phyloP scores from a whole-genome alignment of 2,888 invertebrate species.

The Hydraecia micacea region DNA sequence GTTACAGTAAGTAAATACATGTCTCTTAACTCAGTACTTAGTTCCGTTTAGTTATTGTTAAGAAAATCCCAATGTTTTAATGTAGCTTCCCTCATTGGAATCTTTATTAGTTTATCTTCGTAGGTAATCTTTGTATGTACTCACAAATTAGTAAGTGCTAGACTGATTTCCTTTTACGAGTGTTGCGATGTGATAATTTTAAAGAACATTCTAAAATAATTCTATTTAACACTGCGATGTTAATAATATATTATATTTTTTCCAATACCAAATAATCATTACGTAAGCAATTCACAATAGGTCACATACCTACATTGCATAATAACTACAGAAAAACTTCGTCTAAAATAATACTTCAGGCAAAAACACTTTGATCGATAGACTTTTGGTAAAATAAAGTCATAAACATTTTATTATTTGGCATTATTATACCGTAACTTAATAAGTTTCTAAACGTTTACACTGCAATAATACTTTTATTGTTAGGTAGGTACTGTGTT shows the following conservation, averaged over 20 bases:
- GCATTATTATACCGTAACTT: neutral
- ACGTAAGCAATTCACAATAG: constrained; percentile 31
- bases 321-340: constrained; percentile 16
- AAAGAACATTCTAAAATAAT: constrained; percentile 24
- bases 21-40: constrained; percentile 69
- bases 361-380: neutral
- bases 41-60: constrained; percentile 77
- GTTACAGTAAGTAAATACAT: constrained; percentile 78
- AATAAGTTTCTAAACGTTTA: constrained; percentile 17
- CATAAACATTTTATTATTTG: constrained; percentile 25
- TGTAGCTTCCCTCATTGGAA: constrained; percentile 57
- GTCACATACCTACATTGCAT: constrained; percentile 27
- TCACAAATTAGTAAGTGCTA: constrained; percentile 47
- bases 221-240: constrained; percentile 29
- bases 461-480: constrained; percentile 23
- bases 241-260: constrained; percentile 20
- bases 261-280: constrained; percentile 31
- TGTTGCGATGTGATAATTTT: constrained; percentile 29
- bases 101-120: constrained; percentile 31
- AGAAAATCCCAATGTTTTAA: constrained; percentile 63
- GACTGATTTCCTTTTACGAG: constrained; percentile 17
- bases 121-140: constrained; percentile 41
- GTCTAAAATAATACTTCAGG: neutral
- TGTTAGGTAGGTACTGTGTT: neutral
- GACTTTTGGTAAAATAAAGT: constrained; percentile 1